phyloP scores from a whole-genome alignment of 2,113 vertebrate species.

The Hiodon alosoides region DNA sequence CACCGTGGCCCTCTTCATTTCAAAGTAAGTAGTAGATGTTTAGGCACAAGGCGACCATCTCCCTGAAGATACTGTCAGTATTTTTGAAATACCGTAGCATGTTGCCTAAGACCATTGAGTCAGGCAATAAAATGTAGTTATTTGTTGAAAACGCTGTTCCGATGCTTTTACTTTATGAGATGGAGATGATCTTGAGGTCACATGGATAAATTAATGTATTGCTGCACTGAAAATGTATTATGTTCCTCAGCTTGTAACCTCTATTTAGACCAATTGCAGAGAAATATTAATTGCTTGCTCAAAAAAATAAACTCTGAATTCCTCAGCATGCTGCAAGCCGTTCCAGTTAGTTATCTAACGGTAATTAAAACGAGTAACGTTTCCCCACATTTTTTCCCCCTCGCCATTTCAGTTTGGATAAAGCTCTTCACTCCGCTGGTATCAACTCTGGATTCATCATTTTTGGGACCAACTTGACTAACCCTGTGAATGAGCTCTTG shows the following conservation, averaged over 20 bases:
- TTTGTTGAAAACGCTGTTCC: background rate
- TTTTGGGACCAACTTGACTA: slow-evolving; percentile 91
- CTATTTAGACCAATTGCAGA: too few species aligned
- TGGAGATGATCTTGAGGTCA: background rate
- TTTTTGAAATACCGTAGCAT: background rate
- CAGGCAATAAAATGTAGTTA: background rate
- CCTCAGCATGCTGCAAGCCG: background rate
- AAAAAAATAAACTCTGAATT: background rate
- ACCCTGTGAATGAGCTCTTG: slow-evolving; percentile 92
- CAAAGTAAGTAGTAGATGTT: slow-evolving; percentile 79
- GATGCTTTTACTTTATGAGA: background rate
- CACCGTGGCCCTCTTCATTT: slow-evolving; percentile 85
- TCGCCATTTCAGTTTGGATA: slow-evolving; percentile 63
- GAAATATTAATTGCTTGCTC: background rate
- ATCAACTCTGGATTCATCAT: slow-evolving; percentile 90
- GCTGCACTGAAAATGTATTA: too few species aligned
- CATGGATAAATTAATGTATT: background rate
- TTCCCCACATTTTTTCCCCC: too few species aligned
- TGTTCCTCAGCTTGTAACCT: too few species aligned
- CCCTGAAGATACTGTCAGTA: too few species aligned
- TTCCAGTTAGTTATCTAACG: background rate
- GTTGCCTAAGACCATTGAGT: slow-evolving; percentile 12
- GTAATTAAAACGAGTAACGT: background rate
- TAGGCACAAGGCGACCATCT: too few species aligned
- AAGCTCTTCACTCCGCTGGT: slow-evolving; percentile 91